These are phyloP conservation scores for Agrenia bidenticulata DNA, from an alignment of 2,888 invertebrate genomes.

Conservation along the genomic window DNA sequence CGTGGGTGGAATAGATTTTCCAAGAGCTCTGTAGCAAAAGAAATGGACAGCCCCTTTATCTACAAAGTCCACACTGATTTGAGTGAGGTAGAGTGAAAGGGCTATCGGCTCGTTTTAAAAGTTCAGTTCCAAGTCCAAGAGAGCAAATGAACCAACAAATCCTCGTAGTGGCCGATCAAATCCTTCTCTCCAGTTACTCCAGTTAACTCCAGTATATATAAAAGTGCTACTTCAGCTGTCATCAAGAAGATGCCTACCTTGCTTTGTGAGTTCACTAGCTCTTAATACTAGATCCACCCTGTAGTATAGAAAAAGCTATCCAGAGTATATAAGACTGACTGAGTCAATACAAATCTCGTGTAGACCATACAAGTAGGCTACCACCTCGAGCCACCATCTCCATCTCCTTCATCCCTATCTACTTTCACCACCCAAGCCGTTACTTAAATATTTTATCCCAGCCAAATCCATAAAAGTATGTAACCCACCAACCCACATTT, in stretches of 20 bases:
- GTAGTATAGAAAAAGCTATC: too few species aligned
- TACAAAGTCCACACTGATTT: too few species aligned
- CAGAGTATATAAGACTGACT: too few species aligned
- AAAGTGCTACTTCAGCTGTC: conserved; percentile 38
- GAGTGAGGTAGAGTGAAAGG: not conserved
- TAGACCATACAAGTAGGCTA: too few species aligned
- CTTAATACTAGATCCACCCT: not conserved
- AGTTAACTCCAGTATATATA: not conserved
- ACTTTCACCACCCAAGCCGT: not conserved
- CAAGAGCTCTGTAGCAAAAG: too few species aligned
- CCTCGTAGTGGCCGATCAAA: conserved; percentile 22
- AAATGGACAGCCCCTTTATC: too few species aligned
- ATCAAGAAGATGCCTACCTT: conserved; percentile 36
- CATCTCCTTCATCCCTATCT: not conserved
- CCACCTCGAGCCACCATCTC: too few species aligned
- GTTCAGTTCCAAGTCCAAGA: conserved; percentile 1
- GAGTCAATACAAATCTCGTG: too few species aligned
- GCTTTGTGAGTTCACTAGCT: conserved; percentile 12
- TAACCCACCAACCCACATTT: conserved; percentile 13
- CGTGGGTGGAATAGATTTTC: too few species aligned
- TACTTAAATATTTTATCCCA: conserved; percentile 21
- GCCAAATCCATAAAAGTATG: conserved; percentile 5
- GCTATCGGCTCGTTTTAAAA: not conserved
- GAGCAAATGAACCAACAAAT: conserved; percentile 32
- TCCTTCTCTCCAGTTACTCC: conserved; percentile 14